Evolutionary conservation across 2,797 vertebrate genomes (phyloP), one percentile per base, ranked within the genome.

Genomic region (Rhinella marina): DNA sequence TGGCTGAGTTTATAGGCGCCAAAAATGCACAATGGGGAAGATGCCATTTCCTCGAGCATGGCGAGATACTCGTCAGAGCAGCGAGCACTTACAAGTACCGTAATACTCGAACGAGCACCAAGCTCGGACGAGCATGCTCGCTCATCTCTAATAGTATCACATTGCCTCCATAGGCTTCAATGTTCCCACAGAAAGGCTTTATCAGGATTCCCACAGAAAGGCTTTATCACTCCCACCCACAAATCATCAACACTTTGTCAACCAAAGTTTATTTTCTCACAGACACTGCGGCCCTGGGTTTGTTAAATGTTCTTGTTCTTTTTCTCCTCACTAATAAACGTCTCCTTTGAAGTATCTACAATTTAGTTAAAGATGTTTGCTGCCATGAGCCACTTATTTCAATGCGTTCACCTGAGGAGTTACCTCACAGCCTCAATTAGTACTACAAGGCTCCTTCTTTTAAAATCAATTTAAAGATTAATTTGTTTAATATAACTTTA

Each of bases 401-500:
- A 61, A 59, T 41, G 61, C 41, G n/a, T 81, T 85, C 82, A 88
- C 82, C 87, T 88, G 66, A 88, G 77, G 76, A 85, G 82, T 80
- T 88, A 85, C 87, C 77, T 88, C 82, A 81, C 84, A 41, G 14
- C 64, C 54, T 73, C 82, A 81, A 9, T n/a, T 86, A 12, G 0
- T 17, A 11, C 25, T 84, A 89, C 27, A 87, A 75, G 78, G 87
- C 80, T 54, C 87, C 56, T 88, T 81, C 62, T 52, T 61, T 70
- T 0, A 0, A 57, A 0, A 23, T 56, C 17, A 32, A 87, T 86
- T 82, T 75, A 64, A 90, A 89, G 82, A 8, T 48, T 21, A 41
- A 61, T 91, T 89, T 86, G 48, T 27, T 81, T 88, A 89, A 92
- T 91, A 91, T 90, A 91, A 79, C 76, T 85, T 90, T 91, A 88